These are phyloP conservation scores for Dendrolimus punctatus DNA, from an alignment of 1,140 invertebrate genomes.

Conservation along the genomic window DNA sequence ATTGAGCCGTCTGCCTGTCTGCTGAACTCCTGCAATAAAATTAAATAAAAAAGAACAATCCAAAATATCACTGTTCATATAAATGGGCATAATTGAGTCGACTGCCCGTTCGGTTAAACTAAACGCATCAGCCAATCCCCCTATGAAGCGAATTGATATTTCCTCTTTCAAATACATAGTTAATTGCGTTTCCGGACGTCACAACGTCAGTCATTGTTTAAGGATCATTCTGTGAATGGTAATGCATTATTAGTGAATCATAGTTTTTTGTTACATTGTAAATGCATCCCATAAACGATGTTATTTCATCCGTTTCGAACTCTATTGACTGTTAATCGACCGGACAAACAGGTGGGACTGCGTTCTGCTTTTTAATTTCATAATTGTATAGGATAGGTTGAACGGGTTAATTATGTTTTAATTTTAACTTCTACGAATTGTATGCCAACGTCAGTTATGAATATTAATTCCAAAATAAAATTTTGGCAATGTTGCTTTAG, in stretches of 20 bases:
- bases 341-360: too few relatives aligned
- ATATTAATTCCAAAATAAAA: too few relatives aligned
- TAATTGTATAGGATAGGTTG: too few relatives aligned
- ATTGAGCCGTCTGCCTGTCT: too few relatives aligned
- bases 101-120: slow-evolving; percentile 32
- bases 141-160: slow-evolving; percentile 61
- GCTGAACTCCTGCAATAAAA: too few relatives aligned
- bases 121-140: slow-evolving; percentile 33
- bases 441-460: too few relatives aligned
- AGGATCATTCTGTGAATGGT: slow-evolving; percentile 37
- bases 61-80: slow-evolving; percentile 27
- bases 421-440: too few relatives aligned
- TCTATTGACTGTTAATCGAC: slow-evolving; percentile 9
- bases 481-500: too few relatives aligned
- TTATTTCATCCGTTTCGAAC: slow-evolving; percentile 16
- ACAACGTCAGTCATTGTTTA: slow-evolving; percentile 60
- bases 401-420: too few relatives aligned
- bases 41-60: too few relatives aligned
- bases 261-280: slow-evolving; percentile 8
- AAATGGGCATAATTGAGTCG: slow-evolving; percentile 46
- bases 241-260: slow-evolving; percentile 33
- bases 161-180: slow-evolving; percentile 65
- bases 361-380: too few relatives aligned
- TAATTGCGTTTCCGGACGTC: slow-evolving; percentile 66
- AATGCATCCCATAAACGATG: slow-evolving; percentile 4